Percentiles rank a stretch among this genome's conserved stretches.
These are phyloP conservation scores for Junonia oenone DNA, from an alignment of 2,888 invertebrate genomes.

Conservation along the genomic window DNA sequence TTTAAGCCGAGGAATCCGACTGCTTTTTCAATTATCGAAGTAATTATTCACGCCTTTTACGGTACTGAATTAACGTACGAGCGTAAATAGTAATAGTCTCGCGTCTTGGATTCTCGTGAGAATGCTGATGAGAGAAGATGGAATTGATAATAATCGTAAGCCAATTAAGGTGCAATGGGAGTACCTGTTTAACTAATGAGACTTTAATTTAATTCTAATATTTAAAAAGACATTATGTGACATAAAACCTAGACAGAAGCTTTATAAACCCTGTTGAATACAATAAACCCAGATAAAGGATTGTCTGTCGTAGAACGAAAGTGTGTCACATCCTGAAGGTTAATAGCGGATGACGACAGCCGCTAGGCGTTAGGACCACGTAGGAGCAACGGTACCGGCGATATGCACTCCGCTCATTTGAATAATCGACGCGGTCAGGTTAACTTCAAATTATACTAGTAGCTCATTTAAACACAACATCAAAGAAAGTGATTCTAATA, in stretches of 20 bases:
- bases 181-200: conserved; percentile 10
- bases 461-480: not conserved
- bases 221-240: too few species aligned
- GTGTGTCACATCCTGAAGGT: conserved; percentile 63
- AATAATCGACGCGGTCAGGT: conserved; percentile 55
- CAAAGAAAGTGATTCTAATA: not conserved
- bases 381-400: conserved; percentile 60
- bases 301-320: conserved; percentile 37
- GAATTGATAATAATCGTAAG: conserved; percentile 31
- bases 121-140: conserved; percentile 36
- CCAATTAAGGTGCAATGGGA: conserved; percentile 22
- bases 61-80: conserved; percentile 55
- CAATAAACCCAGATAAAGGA: conserved; percentile 18
- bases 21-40: conserved; percentile 57
- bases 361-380: conserved; percentile 65
- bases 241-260: not conserved
- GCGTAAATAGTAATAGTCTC: conserved; percentile 46
- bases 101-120: conserved; percentile 45
- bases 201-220: too few species aligned
- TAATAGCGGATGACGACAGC: conserved; percentile 55
- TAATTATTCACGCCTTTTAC: conserved; percentile 71
- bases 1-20: conserved; percentile 49
- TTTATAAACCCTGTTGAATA: too few species aligned
- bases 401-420: conserved; percentile 56
- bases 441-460: conserved; percentile 20